A percentile compares a stretch with the other conserved stretches of the same genome.
These are phyloP conservation scores for Hyalella azteca DNA, from an alignment of 2,888 invertebrate species.

Conservation along the genomic window DNA sequence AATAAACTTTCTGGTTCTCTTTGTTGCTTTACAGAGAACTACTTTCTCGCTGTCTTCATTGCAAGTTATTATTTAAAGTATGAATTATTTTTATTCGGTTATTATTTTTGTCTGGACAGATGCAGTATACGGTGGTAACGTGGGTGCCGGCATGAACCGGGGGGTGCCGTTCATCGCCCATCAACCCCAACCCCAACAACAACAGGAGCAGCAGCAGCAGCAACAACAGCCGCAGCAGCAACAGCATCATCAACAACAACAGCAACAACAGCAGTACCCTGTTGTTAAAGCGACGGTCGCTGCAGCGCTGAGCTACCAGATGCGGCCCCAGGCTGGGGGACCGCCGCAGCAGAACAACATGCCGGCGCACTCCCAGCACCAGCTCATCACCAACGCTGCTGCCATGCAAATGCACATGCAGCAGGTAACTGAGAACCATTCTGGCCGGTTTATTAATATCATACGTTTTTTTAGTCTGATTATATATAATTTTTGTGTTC, in stretches of 20 bases:
- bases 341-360: background rate
- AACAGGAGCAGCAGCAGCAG: background rate
- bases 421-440: too few species aligned
- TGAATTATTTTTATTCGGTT: background rate
- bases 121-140: background rate
- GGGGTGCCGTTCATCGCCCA: background rate
- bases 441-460: too few species aligned
- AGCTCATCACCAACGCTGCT: background rate
- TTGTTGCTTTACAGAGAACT: too few species aligned
- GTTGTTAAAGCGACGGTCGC: background rate
- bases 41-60: too few species aligned
- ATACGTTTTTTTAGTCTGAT: too few species aligned
- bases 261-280: background rate
- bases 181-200: background rate
- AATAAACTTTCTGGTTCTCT: too few species aligned
- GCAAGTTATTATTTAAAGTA: too few species aligned
- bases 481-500: too few species aligned
- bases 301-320: background rate
- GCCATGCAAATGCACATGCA: background rate
- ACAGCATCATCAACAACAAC: background rate
- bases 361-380: background rate
- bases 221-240: too few species aligned
- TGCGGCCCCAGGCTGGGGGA: background rate
- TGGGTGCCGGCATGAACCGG: conserved; percentile 1
- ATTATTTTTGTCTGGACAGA: background rate